phyloP scores from a whole-genome alignment of 1,140 invertebrate genomes.

The Nebria ingens region DNA sequence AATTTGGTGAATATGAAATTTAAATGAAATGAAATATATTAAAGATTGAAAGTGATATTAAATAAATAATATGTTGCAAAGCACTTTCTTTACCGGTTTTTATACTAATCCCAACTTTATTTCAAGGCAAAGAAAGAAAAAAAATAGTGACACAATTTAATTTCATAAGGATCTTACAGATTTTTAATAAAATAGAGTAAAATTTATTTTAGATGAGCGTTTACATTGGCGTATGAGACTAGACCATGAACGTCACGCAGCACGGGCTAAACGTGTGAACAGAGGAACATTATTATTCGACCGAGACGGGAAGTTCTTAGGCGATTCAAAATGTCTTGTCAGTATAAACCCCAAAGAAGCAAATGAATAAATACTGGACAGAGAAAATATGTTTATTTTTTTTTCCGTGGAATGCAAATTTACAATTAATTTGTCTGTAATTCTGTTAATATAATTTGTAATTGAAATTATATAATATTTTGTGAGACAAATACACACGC shows the following conservation, averaged over 20 bases:
- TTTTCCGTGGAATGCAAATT: slow-evolving; percentile 9
- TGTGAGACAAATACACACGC: too few relatives aligned
- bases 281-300: background rate
- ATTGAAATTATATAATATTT: too few relatives aligned
- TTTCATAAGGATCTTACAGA: too few relatives aligned
- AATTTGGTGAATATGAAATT: too few relatives aligned
- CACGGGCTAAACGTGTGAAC: background rate
- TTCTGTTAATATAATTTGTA: background rate
- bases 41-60: too few relatives aligned
- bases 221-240: background rate
- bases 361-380: background rate
- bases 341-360: background rate
- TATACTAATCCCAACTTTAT: too few relatives aligned
- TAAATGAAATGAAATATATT: too few relatives aligned
- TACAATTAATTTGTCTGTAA: background rate
- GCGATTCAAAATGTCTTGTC: background rate
- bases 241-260: background rate
- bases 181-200: too few relatives aligned
- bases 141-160: too few relatives aligned
- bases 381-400: slow-evolving; percentile 5
- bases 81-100: too few relatives aligned
- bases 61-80: too few relatives aligned
- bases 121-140: too few relatives aligned
- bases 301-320: background rate
- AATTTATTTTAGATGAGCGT: background rate